Conservation (phyloP, 2,888 invertebrate species). For the Timema podura region DNA sequence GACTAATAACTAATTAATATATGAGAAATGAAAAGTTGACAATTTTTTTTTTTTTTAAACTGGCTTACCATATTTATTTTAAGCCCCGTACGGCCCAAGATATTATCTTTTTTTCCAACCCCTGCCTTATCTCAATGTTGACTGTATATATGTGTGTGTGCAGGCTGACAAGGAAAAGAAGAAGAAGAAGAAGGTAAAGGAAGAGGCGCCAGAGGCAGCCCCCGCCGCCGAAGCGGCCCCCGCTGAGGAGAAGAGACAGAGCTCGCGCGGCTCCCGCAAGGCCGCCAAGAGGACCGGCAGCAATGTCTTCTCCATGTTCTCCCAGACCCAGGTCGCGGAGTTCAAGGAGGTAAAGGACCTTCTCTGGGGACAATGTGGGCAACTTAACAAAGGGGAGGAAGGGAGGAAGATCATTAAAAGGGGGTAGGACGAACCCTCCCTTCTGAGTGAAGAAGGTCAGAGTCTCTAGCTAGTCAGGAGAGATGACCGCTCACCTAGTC, state of each 20-base stretch:
- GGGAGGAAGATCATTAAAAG: too few relatives aligned
- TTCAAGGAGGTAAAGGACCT: conserved; percentile 76
- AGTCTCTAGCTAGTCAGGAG: too few relatives aligned
- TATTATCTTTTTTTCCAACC: too few relatives aligned
- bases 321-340: conserved; percentile 92
- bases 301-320: conserved; percentile 96
- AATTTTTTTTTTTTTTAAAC: too few relatives aligned
- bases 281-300: conserved; percentile 85
- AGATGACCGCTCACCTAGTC: too few relatives aligned
- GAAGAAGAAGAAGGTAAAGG: conserved; percentile 71
- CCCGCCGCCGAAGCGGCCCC: conserved; percentile 66
- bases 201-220: conserved; percentile 54
- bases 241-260: conserved; percentile 57
- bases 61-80: too few relatives aligned
- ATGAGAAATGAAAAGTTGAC: too few relatives aligned
- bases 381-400: too few relatives aligned
- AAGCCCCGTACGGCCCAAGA: too few relatives aligned
- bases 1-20: too few relatives aligned
- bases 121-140: not conserved
- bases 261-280: conserved; percentile 77
- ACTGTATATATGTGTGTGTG: not conserved
- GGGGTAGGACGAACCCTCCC: too few relatives aligned
- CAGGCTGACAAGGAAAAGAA: conserved; percentile 91
- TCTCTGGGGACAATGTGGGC: not conserved
- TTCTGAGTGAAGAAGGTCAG: too few relatives aligned